These are phyloP conservation scores for Perca flavescens DNA, from an alignment of 2,113 vertebrate species.

Conservation along the genomic window DNA sequence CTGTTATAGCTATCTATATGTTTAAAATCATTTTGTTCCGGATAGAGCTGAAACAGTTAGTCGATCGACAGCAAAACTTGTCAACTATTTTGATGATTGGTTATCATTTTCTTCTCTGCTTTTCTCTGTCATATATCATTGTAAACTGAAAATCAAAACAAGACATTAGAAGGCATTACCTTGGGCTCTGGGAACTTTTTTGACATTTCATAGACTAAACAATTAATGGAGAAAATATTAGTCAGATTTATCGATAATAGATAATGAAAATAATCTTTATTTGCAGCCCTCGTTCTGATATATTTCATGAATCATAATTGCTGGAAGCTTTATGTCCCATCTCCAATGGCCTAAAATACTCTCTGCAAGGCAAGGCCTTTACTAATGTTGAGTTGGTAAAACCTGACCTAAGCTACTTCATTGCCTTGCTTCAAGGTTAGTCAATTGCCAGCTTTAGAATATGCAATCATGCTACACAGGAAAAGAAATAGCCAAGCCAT, in stretches of 20 bases:
- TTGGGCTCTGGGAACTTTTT: background rate
- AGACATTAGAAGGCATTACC: background rate
- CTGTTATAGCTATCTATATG: background rate
- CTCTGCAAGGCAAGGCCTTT: background rate
- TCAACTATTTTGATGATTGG: background rate
- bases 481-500: background rate
- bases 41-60: background rate
- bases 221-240: background rate
- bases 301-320: background rate
- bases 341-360: background rate
- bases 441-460: background rate
- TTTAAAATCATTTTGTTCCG: background rate
- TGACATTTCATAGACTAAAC: background rate
- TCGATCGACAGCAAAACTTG: background rate
- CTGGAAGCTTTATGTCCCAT: background rate
- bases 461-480: background rate
- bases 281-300: background rate
- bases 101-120: background rate
- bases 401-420: background rate
- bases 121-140: background rate
- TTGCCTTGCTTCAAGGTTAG: conserved; percentile 6
- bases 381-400: background rate
- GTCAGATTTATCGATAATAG: background rate
- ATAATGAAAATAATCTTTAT: background rate
- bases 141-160: background rate